Conservation (phyloP, 2,113 vertebrate genomes). For the Phalacrocorax brasilianus region DNA sequence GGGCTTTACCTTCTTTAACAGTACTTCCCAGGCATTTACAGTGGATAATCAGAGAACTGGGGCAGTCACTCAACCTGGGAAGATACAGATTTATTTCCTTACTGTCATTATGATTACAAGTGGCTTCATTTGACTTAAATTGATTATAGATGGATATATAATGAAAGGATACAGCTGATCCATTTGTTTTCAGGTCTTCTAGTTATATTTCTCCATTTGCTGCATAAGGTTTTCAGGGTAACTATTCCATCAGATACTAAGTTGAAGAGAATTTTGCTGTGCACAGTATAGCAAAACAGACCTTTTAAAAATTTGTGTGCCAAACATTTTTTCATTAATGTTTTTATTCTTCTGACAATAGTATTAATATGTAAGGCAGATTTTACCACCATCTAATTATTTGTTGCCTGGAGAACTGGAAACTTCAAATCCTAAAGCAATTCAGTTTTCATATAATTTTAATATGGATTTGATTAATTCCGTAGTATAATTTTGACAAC, state of each 20-base stretch:
- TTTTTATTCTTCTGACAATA: slow-evolving; percentile 39
- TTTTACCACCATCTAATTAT: slow-evolving; percentile 13
- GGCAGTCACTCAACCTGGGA: background rate
- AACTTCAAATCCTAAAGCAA: background rate
- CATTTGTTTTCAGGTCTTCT: background rate
- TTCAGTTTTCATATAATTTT: slow-evolving; percentile 48
- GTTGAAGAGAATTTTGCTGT: background rate
- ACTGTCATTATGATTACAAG: background rate
- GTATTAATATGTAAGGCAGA: slow-evolving; percentile 10
- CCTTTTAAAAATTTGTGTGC: background rate
- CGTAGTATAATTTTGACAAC: background rate
- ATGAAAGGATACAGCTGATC: background rate
- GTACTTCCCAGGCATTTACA: background rate
- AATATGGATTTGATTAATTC: slow-evolving; percentile 28
- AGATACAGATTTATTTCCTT: background rate
- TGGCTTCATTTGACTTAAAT: background rate
- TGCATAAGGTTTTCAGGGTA: background rate
- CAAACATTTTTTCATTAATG: background rate
- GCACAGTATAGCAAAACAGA: background rate
- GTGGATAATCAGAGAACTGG: background rate
- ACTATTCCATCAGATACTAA: background rate
- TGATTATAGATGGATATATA: background rate
- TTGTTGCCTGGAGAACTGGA: background rate
- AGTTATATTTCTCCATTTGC: background rate
- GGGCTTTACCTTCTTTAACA: background rate